Evolutionary conservation across 2,888 invertebrate genomes (phyloP).

Genomic region (Cephus nigrinus): DNA sequence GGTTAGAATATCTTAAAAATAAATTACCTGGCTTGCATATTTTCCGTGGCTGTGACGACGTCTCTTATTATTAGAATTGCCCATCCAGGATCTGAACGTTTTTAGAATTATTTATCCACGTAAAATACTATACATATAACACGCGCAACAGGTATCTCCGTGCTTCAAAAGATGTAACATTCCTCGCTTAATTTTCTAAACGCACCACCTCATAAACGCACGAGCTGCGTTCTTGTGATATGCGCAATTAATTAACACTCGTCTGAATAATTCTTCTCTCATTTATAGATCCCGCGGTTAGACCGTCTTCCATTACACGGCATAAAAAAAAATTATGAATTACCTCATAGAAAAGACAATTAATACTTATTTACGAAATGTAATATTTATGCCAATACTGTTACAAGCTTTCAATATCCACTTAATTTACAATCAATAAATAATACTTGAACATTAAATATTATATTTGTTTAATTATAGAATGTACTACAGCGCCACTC

Average conservation of each 20-base stretch:
- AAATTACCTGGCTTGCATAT: slow-evolving; percentile 56
- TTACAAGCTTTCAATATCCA: neutral
- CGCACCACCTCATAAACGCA: neutral
- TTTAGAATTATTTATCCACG: neutral
- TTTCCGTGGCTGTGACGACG: slow-evolving; percentile 45
- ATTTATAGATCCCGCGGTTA: neutral
- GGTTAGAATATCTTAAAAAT: slow-evolving; percentile 35
- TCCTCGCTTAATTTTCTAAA: neutral
- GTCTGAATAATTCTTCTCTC: neutral
- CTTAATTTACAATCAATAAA: neutral
- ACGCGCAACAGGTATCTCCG: neutral
- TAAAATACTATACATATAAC: neutral
- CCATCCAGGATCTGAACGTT: slow-evolving; percentile 45
- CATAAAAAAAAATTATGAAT: neutral
- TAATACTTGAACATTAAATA: neutral
- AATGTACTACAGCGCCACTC: neutral
- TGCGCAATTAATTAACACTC: neutral
- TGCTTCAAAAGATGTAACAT: neutral
- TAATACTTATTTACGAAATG: neutral
- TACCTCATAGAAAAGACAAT: neutral
- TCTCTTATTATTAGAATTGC: slow-evolving; percentile 53
- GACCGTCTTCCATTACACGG: neutral
- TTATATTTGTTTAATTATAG: neutral
- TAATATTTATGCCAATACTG: neutral
- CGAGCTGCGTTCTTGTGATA: neutral